A percentile compares a stretch with the other conserved stretches of the same genome.
Evolutionary conservation across 2,888 invertebrate genomes (phyloP).

Genomic region (Mesorhabditis spiculigera): DNA sequence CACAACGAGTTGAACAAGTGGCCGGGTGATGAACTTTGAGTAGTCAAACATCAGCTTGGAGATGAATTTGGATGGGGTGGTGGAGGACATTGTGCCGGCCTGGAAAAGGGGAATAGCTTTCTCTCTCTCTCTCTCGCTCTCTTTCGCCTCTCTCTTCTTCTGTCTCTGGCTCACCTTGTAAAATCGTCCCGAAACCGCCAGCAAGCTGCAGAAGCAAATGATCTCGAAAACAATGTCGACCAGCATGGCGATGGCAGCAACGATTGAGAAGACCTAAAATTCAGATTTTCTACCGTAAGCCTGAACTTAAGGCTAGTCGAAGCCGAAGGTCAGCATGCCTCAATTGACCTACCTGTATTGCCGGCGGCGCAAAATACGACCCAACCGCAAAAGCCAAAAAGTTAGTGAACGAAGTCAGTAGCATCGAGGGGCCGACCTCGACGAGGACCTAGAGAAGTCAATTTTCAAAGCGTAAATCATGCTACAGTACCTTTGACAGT

Average conservation of each 20-base stretch:
- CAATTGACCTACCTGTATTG: too few relatives aligned
- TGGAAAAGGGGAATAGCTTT: neutral
- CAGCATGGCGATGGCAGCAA: constrained; percentile 23
- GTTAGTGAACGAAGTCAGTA: constrained; percentile 25
- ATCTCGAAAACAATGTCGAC: constrained; percentile 26
- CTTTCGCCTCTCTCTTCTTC: too few relatives aligned
- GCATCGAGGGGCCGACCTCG: constrained; percentile 24
- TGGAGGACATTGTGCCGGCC: neutral
- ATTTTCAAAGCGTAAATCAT: too few relatives aligned
- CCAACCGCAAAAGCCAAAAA: constrained; percentile 27
- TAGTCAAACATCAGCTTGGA: neutral
- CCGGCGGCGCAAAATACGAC: constrained; percentile 18
- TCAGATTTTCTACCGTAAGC: too few relatives aligned
- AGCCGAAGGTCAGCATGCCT: too few relatives aligned
- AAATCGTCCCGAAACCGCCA: constrained; percentile 17
- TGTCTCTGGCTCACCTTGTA: constrained; percentile 12
- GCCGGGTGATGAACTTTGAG: neutral
- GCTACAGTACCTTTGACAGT: too few relatives aligned
- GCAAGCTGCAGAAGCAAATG: constrained; percentile 21
- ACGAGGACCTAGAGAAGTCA: constrained; percentile 14
- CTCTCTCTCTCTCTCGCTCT: too few relatives aligned
- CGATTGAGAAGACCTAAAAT: constrained; percentile 21
- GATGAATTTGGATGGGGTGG: neutral
- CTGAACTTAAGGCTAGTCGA: too few relatives aligned
- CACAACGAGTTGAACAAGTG: neutral